These are phyloP conservation scores for Coenonympha glycerion DNA, from an alignment of 2,888 invertebrate genomes.

Conservation along the genomic window DNA sequence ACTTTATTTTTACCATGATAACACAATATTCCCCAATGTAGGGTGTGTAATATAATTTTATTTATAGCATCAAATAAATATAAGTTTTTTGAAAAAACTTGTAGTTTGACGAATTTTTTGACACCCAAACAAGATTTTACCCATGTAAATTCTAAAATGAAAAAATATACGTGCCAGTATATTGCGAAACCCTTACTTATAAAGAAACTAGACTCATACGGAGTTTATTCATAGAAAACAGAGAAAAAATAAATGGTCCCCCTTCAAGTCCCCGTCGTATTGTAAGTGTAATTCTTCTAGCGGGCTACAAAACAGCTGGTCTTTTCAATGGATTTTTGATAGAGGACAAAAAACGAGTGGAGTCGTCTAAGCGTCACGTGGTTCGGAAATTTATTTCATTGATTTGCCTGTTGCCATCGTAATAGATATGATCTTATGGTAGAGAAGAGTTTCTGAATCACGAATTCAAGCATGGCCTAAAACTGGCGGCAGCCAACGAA, in stretches of 20 bases:
- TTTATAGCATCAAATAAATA: background rate
- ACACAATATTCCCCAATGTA: background rate
- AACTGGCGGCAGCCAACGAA: no score
- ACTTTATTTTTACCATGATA: no score
- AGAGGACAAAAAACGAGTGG: conserved; percentile 20
- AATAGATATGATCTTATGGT: conserved; percentile 9
- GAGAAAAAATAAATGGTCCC: conserved; percentile 44
- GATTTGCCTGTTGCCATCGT: conserved; percentile 19
- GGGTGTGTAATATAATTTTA: background rate
- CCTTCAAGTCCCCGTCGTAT: conserved; percentile 48
- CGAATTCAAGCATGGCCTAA: no score
- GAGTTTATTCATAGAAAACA: conserved; percentile 31
- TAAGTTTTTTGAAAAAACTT: background rate
- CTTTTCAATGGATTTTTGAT: conserved; percentile 52
- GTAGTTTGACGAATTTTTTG: conserved; percentile 56
- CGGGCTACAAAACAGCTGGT: conserved; percentile 65
- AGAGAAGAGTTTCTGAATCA: no score
- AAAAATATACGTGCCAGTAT: no score
- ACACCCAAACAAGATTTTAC: conserved; percentile 48
- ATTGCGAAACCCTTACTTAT: conserved; percentile 58
- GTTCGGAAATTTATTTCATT: conserved; percentile 33
- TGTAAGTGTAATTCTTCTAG: conserved; percentile 57
- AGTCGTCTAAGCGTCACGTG: conserved; percentile 53
- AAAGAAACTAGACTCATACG: conserved; percentile 43
- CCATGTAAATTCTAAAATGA: conserved; percentile 39